Evolutionary conservation across 2,888 invertebrate species (phyloP).

Genomic region (Orchestes rusci): DNA sequence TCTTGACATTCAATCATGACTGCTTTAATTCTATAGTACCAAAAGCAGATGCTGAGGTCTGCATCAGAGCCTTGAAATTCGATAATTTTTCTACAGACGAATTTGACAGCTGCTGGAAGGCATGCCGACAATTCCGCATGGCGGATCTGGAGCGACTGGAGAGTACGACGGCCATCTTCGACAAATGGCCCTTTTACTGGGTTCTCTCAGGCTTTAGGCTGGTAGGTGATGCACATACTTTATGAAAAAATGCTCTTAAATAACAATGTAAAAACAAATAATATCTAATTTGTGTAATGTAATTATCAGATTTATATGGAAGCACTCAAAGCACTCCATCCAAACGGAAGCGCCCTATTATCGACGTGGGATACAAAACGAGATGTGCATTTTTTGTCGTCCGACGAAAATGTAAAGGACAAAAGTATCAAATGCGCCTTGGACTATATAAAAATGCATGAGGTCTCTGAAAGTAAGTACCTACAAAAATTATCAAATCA

Average conservation of each 20-base stretch:
- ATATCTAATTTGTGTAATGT: too few relatives aligned
- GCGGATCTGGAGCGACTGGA: conserved; percentile 2
- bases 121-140: conserved; percentile 6
- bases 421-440: conserved; percentile 4
- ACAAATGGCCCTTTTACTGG: conserved; percentile 9
- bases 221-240: conserved; percentile 2
- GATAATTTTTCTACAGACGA: conserved; percentile 3
- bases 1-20: not conserved
- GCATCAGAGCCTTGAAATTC: conserved; percentile 4
- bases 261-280: not conserved
- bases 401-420: not conserved
- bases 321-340: conserved; percentile 2
- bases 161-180: conserved; percentile 6
- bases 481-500: not conserved
- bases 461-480: conserved; percentile 4
- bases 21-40: conserved; percentile 1
- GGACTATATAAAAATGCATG: conserved; percentile 1
- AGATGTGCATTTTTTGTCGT: conserved; percentile 1
- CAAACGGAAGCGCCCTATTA: conserved; percentile 5
- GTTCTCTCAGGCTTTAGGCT: conserved; percentile 6
- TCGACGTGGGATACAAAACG: not conserved
- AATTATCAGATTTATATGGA: conserved; percentile 9
- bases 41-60: conserved; percentile 6
- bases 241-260: not conserved
- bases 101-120: conserved; percentile 7